Base-by-base conservation (phyloP, 1,140 invertebrate genomes). In the Heliconius hermathena region DNA sequence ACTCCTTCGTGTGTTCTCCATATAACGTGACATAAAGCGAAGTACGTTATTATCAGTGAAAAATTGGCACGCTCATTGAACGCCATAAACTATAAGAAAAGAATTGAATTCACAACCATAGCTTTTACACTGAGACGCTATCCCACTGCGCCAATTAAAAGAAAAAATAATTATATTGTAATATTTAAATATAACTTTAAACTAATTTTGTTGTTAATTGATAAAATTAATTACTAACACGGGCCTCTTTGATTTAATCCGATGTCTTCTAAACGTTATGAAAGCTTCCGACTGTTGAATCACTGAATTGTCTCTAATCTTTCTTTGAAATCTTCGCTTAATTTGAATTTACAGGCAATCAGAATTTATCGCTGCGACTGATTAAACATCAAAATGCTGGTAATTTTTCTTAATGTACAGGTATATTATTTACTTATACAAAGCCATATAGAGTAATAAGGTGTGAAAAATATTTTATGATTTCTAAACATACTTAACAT, bases 241-340 rank as follows among this genome's bases (percentile, higher is more conserved):
- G 60, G 60, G 60, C 60, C 26, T 66, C 36, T 41, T 36, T 38
- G 29, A 72, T 72, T 72, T 11, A 72, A 22, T 72, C 71, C 33
- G n/a, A 71, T 41, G 33, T 72, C 71, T 72, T 72, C 36, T 72
- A 41, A 72, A 38, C 38, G 36, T 72, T 41, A 72, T 66, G 26
- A 66, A 66, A 66, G 60, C 26, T 66, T 66, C 60, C 60, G 60
- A 26, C 60, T 66, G 60, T 18, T 29, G 22, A 29, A 29, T 66
- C 60, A 22, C 26, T 66, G 60, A 66, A 66, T 66, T 66, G 26
- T 66, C 60, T 66, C 26, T 66, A 66, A 66, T 66, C 60, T 66
- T 66, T 66, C 11, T 66, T 66, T 33, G 73, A 74, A 36, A 74
- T 52, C 16, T 54, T 33, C 18, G 26, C 41, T 74, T 78, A 54